Conservation (phyloP, 2,797 vertebrate species). For the Meda fulgida region DNA sequence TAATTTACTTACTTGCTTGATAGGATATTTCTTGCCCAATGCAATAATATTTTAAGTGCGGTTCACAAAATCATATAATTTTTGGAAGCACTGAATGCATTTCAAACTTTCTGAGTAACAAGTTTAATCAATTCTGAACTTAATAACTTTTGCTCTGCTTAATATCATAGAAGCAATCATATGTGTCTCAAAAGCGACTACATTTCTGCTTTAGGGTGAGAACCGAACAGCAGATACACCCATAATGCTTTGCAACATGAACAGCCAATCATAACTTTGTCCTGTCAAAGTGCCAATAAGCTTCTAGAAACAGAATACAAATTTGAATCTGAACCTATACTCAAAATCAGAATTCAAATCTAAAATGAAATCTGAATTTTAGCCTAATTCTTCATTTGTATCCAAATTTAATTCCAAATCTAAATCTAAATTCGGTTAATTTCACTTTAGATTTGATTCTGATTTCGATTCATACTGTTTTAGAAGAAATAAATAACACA, state of each 20-base stretch:
- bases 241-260: neutral
- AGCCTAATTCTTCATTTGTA: neutral
- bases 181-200: neutral
- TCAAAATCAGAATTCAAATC: slow-evolving; percentile 2
- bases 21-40: neutral
- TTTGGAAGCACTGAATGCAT: neutral
- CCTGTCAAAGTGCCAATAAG: neutral
- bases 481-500: neutral
- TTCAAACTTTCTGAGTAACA: neutral
- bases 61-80: neutral
- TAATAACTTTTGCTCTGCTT: neutral
- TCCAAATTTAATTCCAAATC: neutral
- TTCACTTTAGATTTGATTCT: neutral
- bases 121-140: neutral
- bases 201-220: neutral
- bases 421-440: neutral
- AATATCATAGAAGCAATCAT: neutral
- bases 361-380: neutral
- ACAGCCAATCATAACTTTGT: neutral
- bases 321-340: neutral
- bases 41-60: neutral
- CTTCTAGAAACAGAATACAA: neutral
- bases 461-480: neutral
- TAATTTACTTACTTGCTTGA: no score
- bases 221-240: neutral